Conservation (phyloP, 2,888 invertebrate species). For the Arge pagana region DNA sequence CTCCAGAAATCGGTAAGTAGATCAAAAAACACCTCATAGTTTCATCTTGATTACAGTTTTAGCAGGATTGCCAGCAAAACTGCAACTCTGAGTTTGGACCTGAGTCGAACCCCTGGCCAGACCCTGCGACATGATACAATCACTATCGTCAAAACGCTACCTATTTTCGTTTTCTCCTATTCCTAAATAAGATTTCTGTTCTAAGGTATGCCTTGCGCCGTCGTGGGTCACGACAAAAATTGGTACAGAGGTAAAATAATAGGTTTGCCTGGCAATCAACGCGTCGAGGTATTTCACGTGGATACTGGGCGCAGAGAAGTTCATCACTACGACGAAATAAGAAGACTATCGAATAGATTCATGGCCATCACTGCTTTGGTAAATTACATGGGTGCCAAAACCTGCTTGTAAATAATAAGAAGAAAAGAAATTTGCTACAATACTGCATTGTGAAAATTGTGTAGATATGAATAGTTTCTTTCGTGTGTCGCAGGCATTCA, state of each 20-base stretch:
- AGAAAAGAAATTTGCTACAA: slow-evolving; percentile 33
- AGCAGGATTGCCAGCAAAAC: slow-evolving; percentile 24
- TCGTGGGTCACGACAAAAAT: slow-evolving; percentile 47
- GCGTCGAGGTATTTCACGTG: slow-evolving; percentile 65
- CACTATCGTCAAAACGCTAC: no score
- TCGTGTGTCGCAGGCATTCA: slow-evolving; percentile 41
- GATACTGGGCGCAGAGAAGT: slow-evolving; percentile 66
- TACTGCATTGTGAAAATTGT: no score
- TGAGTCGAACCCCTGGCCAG: no score
- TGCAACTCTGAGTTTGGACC: no score
- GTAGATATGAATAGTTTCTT: no score
- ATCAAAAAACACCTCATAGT: slow-evolving; percentile 10
- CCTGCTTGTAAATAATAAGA: slow-evolving; percentile 33
- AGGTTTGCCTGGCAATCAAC: slow-evolving; percentile 57
- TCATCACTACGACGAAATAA: slow-evolving; percentile 61
- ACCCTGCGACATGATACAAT: no score
- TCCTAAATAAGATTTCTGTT: no score
- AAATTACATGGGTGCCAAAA: slow-evolving; percentile 23
- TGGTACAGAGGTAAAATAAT: slow-evolving; percentile 64
- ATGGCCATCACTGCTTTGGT: slow-evolving; percentile 62
- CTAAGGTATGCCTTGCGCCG: slow-evolving; percentile 64
- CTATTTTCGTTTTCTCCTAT: no score
- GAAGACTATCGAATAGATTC: slow-evolving; percentile 60
- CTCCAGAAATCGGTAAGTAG: slow-evolving; percentile 62
- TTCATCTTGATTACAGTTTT: neutral